Evolutionary conservation across 2,888 invertebrate species (phyloP).

Genomic region (Theodoxus fluviatilis): DNA sequence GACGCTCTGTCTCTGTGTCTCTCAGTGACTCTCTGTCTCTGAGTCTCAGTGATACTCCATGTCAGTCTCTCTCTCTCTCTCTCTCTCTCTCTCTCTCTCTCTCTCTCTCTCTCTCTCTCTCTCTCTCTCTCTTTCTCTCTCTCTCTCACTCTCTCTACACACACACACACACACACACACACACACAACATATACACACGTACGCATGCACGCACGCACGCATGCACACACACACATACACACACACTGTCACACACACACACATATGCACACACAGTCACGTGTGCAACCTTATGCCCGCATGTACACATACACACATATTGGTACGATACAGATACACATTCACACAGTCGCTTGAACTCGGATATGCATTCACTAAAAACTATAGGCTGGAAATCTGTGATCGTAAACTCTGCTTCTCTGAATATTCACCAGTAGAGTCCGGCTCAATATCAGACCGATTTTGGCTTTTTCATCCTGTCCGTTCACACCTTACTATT

Average conservation of each 20-base stretch:
- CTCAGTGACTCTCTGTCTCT: neutral
- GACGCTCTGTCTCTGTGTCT: neutral
- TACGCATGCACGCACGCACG: slow-evolving; percentile 4
- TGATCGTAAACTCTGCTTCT: no score
- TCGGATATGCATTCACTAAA: no score
- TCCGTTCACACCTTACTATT: no score
- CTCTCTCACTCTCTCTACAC: neutral
- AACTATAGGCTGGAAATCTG: no score
- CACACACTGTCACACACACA: slow-evolving; percentile 21
- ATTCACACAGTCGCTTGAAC: slow-evolving; percentile 12
- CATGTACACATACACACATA: slow-evolving; percentile 10
- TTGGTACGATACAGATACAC: neutral
- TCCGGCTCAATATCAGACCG: no score
- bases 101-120: neutral
- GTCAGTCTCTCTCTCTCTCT: neutral
- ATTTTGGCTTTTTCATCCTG: no score
- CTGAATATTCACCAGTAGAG: no score
- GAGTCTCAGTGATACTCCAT: neutral
- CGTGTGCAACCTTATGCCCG: neutral
- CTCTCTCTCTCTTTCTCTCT: neutral
- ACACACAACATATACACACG: slow-evolving; percentile 3
- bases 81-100: slow-evolving; percentile 5
- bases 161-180: slow-evolving; percentile 19
- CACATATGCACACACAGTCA: neutral
- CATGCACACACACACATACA: slow-evolving; percentile 15